Evolutionary conservation across 2,113 vertebrate species (phyloP).

Genomic region (Melospiza melodia): DNA sequence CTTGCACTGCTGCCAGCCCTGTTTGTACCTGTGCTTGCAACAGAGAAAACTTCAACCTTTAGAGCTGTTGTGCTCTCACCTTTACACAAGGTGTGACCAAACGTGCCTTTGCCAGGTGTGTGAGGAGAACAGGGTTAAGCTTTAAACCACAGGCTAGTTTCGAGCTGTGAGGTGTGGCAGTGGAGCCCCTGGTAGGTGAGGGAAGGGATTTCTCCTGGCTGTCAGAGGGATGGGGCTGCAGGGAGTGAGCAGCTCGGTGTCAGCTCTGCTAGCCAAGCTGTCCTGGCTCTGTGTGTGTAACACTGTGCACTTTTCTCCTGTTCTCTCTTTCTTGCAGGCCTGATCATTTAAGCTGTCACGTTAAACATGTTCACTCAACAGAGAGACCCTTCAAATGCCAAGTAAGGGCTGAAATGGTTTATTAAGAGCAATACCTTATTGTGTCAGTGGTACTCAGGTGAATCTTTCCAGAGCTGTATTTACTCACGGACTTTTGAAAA

Average conservation of each 20-base stretch:
- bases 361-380: slow-evolving; percentile 99
- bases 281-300: slow-evolving; percentile 54
- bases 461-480: neutral
- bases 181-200: neutral
- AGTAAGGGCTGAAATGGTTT: slow-evolving; percentile 88
- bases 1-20: slow-evolving; percentile 15
- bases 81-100: neutral
- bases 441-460: neutral
- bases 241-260: neutral
- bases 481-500: slow-evolving; percentile 31
- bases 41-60: neutral
- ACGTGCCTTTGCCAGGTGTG: neutral
- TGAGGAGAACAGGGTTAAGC: neutral
- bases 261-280: neutral
- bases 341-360: slow-evolving; percentile 99
- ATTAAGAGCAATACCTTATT: slow-evolving; percentile 27
- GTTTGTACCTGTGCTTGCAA: neutral
- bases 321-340: slow-evolving; percentile 83
- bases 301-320: slow-evolving; percentile 53
- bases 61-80: neutral
- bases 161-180: neutral
- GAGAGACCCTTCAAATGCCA: slow-evolving; percentile 99
- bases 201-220: neutral
- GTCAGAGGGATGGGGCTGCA: neutral
- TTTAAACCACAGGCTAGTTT: neutral